Evolutionary conservation across 2,888 invertebrate genomes (phyloP), one percentile per base, ranked within the genome.

Genomic region (Sylvicola cinctus): DNA sequence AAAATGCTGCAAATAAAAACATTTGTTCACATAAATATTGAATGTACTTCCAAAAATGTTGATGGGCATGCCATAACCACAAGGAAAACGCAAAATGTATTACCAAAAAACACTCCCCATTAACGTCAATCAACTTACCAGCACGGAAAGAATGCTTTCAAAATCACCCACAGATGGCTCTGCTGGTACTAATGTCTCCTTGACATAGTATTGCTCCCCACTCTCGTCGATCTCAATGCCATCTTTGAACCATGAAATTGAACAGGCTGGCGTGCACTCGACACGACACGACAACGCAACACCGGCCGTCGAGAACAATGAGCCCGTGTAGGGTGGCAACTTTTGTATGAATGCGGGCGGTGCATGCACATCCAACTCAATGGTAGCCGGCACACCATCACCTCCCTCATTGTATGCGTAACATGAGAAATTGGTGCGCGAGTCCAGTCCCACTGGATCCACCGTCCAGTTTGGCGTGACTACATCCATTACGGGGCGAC

Each of bases 391-490:
- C 36, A 66, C 65, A 33, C 81, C 78, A 44, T 75, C 72, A 0
- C 90, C 91, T 1, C 85, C 85, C 10, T 77, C 73, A 55, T 85
- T 90, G 55, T 70, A 69, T 0, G 87, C 87, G 43, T 75, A 68
- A 50, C 93, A 93, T 1, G 84, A 79, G 61, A 87, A 90, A 63
- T 84, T 85, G 46, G 83, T 81, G 40, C 84, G 70, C 33, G 83
- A 81, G 51, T 83, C 79, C 41, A 91, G 60, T 10, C 79, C 76
- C 11, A 85, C 87, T 0, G 84, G 79, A 41, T 76, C 75, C 40
- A 88, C 76, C 17, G 73, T 77, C 68, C 79, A 79, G 47, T 74
- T 74, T 41, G 74, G 66, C 4, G 75, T 70, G 17, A 74, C 76
- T 37, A 79, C 72, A 49, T 84, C 81, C 36, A 70, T 68, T 16